phyloP scores from a whole-genome alignment of 2,797 vertebrate genomes.

The Tinamus major region DNA sequence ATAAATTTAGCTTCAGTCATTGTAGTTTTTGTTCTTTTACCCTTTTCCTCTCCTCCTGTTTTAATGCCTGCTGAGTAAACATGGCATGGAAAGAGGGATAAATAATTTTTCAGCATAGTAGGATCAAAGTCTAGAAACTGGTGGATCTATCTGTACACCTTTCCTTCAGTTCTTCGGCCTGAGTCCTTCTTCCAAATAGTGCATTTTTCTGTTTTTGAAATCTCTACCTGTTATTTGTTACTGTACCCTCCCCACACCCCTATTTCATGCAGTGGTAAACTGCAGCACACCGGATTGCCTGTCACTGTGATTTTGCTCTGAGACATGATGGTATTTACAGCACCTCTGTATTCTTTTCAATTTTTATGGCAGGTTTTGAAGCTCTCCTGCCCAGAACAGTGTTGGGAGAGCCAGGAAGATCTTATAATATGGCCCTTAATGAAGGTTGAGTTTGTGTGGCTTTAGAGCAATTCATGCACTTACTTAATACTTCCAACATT shows the following conservation, averaged over 20 bases:
- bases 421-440: neutral
- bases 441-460: slow-evolving; percentile 6
- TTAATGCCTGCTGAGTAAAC: slow-evolving; percentile 63
- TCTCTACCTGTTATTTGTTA: slow-evolving; percentile 51
- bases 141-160: slow-evolving; percentile 23
- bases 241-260: slow-evolving; percentile 1
- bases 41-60: slow-evolving; percentile 55
- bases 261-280: slow-evolving; percentile 24
- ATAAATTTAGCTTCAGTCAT: slow-evolving; percentile 67
- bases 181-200: slow-evolving; percentile 26
- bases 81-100: slow-evolving; percentile 57
- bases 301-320: slow-evolving; percentile 64
- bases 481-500: slow-evolving; percentile 20
- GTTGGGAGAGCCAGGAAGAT: slow-evolving; percentile 30
- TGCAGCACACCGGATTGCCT: slow-evolving; percentile 47
- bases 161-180: slow-evolving; percentile 11
- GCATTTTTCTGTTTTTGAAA: slow-evolving; percentile 55
- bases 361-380: neutral
- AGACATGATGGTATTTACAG: slow-evolving; percentile 46
- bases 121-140: slow-evolving; percentile 38
- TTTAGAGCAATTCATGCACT: slow-evolving; percentile 19
- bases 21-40: slow-evolving; percentile 64
- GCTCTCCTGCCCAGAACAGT: neutral
- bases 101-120: slow-evolving; percentile 47
- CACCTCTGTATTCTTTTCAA: slow-evolving; percentile 19